Evolutionary conservation across 2,797 vertebrate genomes (phyloP).

Genomic region (Brachyalestes nurse): DNA sequence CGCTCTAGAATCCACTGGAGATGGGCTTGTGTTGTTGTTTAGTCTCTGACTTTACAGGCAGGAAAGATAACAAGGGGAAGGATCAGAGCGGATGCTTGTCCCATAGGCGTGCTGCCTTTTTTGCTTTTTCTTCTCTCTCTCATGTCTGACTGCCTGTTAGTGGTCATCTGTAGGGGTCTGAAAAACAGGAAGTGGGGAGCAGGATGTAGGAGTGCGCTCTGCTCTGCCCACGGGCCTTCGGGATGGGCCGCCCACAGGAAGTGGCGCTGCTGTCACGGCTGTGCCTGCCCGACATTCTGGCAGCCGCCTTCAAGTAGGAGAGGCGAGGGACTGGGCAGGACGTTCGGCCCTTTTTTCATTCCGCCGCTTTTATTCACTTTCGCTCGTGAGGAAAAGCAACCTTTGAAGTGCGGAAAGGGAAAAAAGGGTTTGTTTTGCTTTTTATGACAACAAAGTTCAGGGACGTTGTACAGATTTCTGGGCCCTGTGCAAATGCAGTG

Average conservation of each 20-base stretch:
- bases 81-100: conserved; percentile 74
- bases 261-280: conserved; percentile 71
- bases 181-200: conserved; percentile 84
- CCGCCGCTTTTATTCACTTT: conserved; percentile 16
- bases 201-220: conserved; percentile 79
- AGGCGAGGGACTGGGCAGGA: background rate
- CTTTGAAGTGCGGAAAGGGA: conserved; percentile 20
- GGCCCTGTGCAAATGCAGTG: background rate
- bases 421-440: background rate
- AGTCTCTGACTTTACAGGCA: conserved; percentile 74
- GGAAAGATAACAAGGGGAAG: conserved; percentile 73
- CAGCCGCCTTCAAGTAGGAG: conserved; percentile 60
- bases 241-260: conserved; percentile 71
- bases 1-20: conserved; percentile 67
- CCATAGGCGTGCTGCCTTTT: conserved; percentile 66
- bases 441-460: conserved; percentile 8
- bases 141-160: conserved; percentile 46
- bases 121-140: conserved; percentile 59
- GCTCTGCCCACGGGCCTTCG: conserved; percentile 68
- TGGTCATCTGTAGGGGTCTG: conserved; percentile 72
- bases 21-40: conserved; percentile 79
- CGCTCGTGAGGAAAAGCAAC: conserved; percentile 4
- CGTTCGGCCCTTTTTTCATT: background rate
- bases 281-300: conserved; percentile 66
- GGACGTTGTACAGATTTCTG: background rate